Base-by-base conservation (phyloP, 2,113 vertebrate genomes). In the Chaetodon auriga region DNA sequence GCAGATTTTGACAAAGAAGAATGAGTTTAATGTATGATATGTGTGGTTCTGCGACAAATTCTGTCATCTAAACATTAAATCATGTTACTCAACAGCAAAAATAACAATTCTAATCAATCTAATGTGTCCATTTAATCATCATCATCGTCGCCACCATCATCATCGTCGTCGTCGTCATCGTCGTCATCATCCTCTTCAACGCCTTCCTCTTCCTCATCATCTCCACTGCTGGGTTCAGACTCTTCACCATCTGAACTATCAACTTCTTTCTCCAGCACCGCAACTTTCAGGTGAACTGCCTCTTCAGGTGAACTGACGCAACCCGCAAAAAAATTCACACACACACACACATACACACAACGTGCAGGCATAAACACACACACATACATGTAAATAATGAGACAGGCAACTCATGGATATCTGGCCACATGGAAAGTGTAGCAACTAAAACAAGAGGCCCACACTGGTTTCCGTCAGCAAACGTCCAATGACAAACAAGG, bases 171-270 rank as follows among this genome's bases (percentile, higher is more conserved):
- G 1, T 72, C 86, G 3, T 72, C 79, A 0, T 85, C 81, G 0
- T 63, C 73, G 0, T 82, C 78, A 0, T 86, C 82, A 0, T 81
- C 90, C 0, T 16, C 64, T 0, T 79, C 88, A 0, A 46, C 14
- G 0, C 12, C 63, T 0, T 79, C 89, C 0, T 89, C 86, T 0
- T 90, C 82, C 0, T 90, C 91, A 53, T 89, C 91, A 9, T 60
- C 91, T 64, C 73, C 87, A 2, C 82, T 89, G 69, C 86, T 92
- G 4, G 68, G 57, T 65, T 93, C 89, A 36, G 72, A 85, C 51
- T 69, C 88, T 57, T 91, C 85, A 45, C 87, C 79, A 7, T 94
- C 85, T 61, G 83, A 93, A 82, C 83, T 85, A 1, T 35, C 77
- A 11, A 10, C 76, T 66, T 88, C 73, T 60, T 68, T 85, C 62